Base-by-base conservation (phyloP, 2,888 invertebrate genomes). In the Euplagia quadripunctaria region DNA sequence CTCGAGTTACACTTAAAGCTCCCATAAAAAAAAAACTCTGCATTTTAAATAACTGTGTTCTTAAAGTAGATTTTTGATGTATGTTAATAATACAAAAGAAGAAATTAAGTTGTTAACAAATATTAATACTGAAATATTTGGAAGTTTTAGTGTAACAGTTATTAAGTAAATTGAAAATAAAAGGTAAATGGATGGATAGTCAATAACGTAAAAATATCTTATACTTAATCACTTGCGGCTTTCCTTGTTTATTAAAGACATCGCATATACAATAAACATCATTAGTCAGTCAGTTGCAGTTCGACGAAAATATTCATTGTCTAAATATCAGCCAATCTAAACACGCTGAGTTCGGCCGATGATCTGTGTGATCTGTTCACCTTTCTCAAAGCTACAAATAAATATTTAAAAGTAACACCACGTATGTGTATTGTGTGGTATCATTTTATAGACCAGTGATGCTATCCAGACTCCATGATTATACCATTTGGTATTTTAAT, bases 401-500 rank as follows among this genome's bases (percentile, higher is more conserved):
- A 79, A 81, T 75, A 76, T 83, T 76, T 82, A 84, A 84, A 82
- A 83, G 83, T 82, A 82, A 85, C 80, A 76, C 83, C 75, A 76
- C 79, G 84, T 85, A 85, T 85, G 81, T 80, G 80, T 83, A 82
- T 84, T 87, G 86, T 88, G 81, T 79, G 51, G 75, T 82, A 82
- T 70, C 67, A 82, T 85, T 88, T 86, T 85, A 86, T 83, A 86
- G 84, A 81, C 76, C 70, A 74, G 72, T 88, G 90, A 90, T 83
- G 81, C 79, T 87, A 82, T 80, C 89, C 91, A 91, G 91, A 90
- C 84, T 70, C 82, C 82, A 84, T 85, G 83, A 87, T 89, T 89
- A 85, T 80, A 86, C 83, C 87, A 82, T 83, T 85, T 77, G 90
- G 89, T 87, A 88, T 89, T 90, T 89, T 90, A 90, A 90, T 91